Conservation (phyloP, 2,888 invertebrate genomes). For the Elysia crispata region DNA sequence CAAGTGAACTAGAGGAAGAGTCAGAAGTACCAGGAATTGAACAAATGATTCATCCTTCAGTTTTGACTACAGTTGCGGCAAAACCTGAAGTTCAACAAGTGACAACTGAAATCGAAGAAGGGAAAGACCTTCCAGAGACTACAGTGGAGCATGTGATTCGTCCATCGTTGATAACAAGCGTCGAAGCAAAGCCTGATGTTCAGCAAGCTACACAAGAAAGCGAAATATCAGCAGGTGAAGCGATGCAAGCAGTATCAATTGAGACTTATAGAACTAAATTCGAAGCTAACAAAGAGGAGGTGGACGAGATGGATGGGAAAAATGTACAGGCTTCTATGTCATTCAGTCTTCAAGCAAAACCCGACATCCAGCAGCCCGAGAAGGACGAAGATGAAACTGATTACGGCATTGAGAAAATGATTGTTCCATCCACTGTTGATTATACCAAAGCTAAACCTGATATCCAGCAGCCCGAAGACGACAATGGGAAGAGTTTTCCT, state of each 20-base stretch:
- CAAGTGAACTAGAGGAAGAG: constrained; percentile 4
- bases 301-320: constrained; percentile 30
- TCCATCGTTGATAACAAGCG: too few relatives aligned
- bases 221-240: too few relatives aligned
- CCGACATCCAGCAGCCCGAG: constrained; percentile 47
- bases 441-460: constrained; percentile 42
- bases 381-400: constrained; percentile 47
- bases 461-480: constrained; percentile 40
- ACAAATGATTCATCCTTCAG: constrained; percentile 39
- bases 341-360: constrained; percentile 33
- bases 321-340: neutral
- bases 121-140: neutral
- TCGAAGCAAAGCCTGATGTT: neutral
- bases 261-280: too few relatives aligned
- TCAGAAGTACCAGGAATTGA: too few relatives aligned
- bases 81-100: constrained; percentile 42
- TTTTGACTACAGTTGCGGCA: constrained; percentile 29
- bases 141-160: neutral
- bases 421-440: constrained; percentile 34
- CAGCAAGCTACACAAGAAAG: neutral
- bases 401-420: constrained; percentile 37
- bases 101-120: neutral
- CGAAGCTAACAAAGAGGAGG: constrained; percentile 9
- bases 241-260: too few relatives aligned
- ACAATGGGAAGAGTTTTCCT: constrained; percentile 33